Evolutionary conservation across 2,888 invertebrate species (phyloP).

Genomic region (Ornithoptera alexandrae): DNA sequence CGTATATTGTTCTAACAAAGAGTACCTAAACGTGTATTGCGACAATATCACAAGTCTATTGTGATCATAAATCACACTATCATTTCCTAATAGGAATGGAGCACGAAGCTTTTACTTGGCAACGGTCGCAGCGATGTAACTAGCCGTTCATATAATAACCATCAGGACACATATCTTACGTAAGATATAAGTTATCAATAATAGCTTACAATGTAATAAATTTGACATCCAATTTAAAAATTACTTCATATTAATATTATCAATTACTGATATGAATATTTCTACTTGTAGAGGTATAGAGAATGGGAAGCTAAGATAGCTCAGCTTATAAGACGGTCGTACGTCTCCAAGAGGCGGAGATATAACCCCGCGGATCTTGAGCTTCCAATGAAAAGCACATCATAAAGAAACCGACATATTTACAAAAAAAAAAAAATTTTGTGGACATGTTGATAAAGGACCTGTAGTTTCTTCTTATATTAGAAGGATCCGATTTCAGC

Average conservation of each 20-base stretch:
- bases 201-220: background rate
- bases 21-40: conserved; percentile 19
- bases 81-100: conserved; percentile 49
- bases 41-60: conserved; percentile 53
- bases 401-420: too few species aligned
- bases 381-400: too few species aligned
- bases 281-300: background rate
- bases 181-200: background rate
- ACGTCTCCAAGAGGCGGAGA: too few species aligned
- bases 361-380: too few species aligned
- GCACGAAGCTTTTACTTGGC: conserved; percentile 49
- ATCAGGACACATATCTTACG: conserved; percentile 12
- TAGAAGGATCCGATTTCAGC: too few species aligned
- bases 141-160: conserved; percentile 14
- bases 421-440: too few species aligned
- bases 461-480: too few species aligned
- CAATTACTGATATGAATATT: background rate
- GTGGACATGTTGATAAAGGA: too few species aligned
- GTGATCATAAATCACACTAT: conserved; percentile 59
- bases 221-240: background rate
- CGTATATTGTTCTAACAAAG: conserved; percentile 11
- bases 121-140: conserved; percentile 30
- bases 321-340: too few species aligned
- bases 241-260: background rate
- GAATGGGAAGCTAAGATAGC: too few species aligned